Percentiles rank a stretch among this genome's conserved stretches.
phyloP scores from a whole-genome alignment of 2,113 vertebrate species.

The Pavo muticus region DNA sequence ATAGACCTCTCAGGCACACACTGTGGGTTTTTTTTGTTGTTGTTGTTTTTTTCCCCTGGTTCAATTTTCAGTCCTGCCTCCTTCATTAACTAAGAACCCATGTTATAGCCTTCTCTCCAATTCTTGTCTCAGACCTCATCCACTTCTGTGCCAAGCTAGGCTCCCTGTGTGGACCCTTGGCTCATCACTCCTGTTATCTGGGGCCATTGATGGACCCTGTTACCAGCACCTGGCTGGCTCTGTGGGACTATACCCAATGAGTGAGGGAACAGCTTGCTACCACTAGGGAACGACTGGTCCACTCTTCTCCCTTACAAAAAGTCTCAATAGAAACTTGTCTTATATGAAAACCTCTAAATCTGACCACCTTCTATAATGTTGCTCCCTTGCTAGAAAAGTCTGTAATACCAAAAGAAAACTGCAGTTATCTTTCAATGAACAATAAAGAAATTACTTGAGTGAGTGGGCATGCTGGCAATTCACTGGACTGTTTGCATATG shows the following conservation, averaged over 20 bases:
- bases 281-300: not conserved
- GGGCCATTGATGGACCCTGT: not conserved
- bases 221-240: not conserved
- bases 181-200: not conserved
- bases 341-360: not conserved
- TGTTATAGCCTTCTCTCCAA: not conserved
- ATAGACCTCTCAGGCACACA: not conserved
- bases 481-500: slow-evolving; percentile 60
- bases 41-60: not conserved
- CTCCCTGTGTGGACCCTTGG: not conserved
- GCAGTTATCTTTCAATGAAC: slow-evolving; percentile 49
- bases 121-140: not conserved
- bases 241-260: not conserved
- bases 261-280: not conserved
- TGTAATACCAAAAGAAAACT: slow-evolving; percentile 35
- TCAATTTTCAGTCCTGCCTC: not conserved
- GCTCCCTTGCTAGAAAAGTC: not conserved
- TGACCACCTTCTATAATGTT: not conserved
- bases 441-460: slow-evolving; percentile 46
- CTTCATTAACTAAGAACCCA: not conserved
- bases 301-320: not conserved
- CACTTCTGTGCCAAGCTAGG: not conserved
- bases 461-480: slow-evolving; percentile 47
- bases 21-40: too few relatives aligned
- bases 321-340: not conserved